Base-by-base conservation (phyloP, 2,888 invertebrate genomes). In the Andrena praecox region DNA sequence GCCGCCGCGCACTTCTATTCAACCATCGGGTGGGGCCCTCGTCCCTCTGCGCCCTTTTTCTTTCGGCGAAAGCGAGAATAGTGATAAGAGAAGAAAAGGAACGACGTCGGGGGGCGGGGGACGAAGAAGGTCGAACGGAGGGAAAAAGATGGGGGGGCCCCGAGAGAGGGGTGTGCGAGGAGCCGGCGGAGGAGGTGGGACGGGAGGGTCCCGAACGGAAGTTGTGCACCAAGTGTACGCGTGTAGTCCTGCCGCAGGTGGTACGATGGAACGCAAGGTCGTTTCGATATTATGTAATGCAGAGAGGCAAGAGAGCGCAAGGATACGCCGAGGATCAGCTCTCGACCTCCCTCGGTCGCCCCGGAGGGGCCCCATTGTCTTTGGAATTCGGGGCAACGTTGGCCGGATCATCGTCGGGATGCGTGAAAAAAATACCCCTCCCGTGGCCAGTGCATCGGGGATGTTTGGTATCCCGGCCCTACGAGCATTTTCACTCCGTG, bases 231-330 rank as follows among this genome's bases (percentile, higher is more conserved):
- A 76, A 77, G 78, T 56, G 70, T 82, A 80, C 80, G 77, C 76
- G 84, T 72, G 76, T 77, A 85, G 84, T 72, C 69, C 68, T 80
- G 87, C 83, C 83, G 68, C 81, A 72, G 85, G 88, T 79, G 79
- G 85, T 86, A 85, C 83, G 84, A 84, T 81, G 85, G 84, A 87
- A 88, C 82, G 89, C 87, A 87, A 89, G 89, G 87, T 89, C 85
- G 87, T 89, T 86, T 86, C 89, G 85, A 85, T 87, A 85, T 89
- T 89, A 89, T 80, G 89, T 88, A 89, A 89, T 84, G 82, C 83
- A 75, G 75, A 70, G 73, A 83, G 77, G 66, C 72, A 42, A 60
- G 71, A 81, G 85, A 78, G 85, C 73, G 77, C 75, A 76, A 71
- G 80, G 83, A 85, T 85, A 80, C 77, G 84, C 50, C 74, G 70